Evolutionary conservation across 2,888 invertebrate species (phyloP).

Genomic region (Dasysyrphus tricinctus): DNA sequence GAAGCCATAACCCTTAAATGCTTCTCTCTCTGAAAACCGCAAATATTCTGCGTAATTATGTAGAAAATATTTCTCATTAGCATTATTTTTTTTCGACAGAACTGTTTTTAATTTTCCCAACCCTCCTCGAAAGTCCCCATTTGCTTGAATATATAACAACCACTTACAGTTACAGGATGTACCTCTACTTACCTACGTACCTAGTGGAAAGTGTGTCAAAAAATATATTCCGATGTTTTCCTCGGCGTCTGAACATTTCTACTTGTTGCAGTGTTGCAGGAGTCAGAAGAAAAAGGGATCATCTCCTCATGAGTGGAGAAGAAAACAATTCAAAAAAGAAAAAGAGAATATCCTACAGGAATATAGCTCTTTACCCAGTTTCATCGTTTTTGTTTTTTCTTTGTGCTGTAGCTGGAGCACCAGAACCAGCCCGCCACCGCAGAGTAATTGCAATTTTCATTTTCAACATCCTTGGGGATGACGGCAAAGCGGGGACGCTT

Average conservation of each 20-base stretch:
- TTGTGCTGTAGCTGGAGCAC: slow-evolving; percentile 16
- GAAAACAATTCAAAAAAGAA: slow-evolving; percentile 57
- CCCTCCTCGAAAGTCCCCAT: background rate
- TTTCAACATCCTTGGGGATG: slow-evolving; percentile 45
- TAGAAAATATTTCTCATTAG: slow-evolving; percentile 73
- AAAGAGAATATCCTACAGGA: slow-evolving; percentile 69
- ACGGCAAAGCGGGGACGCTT: background rate
- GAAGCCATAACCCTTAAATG: slow-evolving; percentile 62
- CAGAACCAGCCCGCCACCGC: slow-evolving; percentile 24
- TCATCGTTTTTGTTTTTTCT: slow-evolving; percentile 46
- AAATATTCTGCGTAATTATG: slow-evolving; percentile 73
- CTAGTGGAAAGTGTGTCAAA: slow-evolving; percentile 68
- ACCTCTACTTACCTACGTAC: slow-evolving; percentile 12
- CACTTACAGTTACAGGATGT: slow-evolving; percentile 53
- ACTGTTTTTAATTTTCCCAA: slow-evolving; percentile 3
- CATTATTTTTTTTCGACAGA: slow-evolving; percentile 39
- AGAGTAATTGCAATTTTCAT: slow-evolving; percentile 68
- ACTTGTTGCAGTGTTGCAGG: slow-evolving; percentile 66
- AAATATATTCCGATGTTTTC: slow-evolving; percentile 18
- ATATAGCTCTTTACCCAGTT: slow-evolving; percentile 71
- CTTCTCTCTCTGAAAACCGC: slow-evolving; percentile 46
- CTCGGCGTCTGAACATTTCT: slow-evolving; percentile 26
- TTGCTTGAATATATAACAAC: slow-evolving; percentile 4
- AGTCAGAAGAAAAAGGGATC: slow-evolving; percentile 26
- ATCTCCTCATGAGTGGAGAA: slow-evolving; percentile 33